phyloP scores from a whole-genome alignment of 2,113 vertebrate species.

The Pogonocichla stellata region DNA sequence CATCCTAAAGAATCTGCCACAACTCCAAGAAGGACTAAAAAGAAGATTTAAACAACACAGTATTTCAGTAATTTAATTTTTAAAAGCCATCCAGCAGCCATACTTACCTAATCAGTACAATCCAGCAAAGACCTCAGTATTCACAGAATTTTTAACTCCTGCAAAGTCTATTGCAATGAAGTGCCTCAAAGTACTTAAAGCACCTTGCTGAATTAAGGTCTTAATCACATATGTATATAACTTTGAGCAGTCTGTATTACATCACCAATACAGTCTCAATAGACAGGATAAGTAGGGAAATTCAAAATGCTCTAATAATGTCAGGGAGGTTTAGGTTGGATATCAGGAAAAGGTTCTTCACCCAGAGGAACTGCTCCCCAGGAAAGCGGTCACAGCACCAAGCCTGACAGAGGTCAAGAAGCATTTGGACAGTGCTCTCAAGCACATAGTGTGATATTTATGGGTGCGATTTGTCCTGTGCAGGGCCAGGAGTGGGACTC shows the following conservation, averaged over 20 bases:
- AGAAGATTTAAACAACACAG: slow-evolving; percentile 8
- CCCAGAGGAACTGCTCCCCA: neutral
- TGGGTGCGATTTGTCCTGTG: neutral
- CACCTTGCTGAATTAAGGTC: neutral
- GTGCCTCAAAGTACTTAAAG: neutral
- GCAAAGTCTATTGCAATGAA: neutral
- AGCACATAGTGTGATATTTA: neutral
- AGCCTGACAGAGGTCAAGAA: neutral
- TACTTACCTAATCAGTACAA: neutral
- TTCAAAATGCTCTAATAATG: neutral
- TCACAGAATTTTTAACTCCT: neutral
- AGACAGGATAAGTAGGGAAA: slow-evolving; percentile 19
- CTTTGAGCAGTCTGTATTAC: slow-evolving; percentile 5
- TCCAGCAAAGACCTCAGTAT: neutral
- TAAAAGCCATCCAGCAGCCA: neutral
- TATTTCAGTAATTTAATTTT: slow-evolving; percentile 17
- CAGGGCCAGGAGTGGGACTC: neutral
- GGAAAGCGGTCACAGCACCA: neutral
- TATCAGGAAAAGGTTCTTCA: neutral
- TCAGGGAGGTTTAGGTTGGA: neutral
- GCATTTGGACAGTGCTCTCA: neutral
- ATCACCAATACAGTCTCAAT: slow-evolving; percentile 28
- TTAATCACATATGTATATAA: neutral
- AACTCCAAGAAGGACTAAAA: slow-evolving; percentile 20
- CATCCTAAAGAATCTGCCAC: slow-evolving; percentile 41